Base-by-base conservation (phyloP, 64 coral and sea anemone species). In the Montipora cactus region DNA sequence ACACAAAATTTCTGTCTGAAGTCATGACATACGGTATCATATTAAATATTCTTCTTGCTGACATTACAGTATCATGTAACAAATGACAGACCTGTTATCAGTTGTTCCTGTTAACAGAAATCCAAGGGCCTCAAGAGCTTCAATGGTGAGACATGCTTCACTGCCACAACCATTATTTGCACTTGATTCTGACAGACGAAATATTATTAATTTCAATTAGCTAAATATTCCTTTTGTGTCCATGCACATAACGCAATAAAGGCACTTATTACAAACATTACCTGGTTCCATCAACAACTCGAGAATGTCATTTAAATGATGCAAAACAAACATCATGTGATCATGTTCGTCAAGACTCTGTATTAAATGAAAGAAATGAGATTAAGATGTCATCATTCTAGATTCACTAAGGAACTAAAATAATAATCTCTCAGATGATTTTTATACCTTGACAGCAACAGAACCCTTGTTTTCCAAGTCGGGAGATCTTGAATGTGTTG, bases 341-440 rank as follows among this genome's bases (percentile, higher is more conserved):
- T 96, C 95, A 88, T 99, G 98, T 48, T 99, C 98, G 90, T 99
- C 98, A 78, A 99, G 64, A 95, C 98, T 99, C 98, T 99, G 62
- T 37, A 37, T 37, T 37, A 37, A 52, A 67, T 74, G 22, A 15
- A 37, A 76, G 59, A 91, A 48, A 84, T 14, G 14, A 64, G 13
- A 37, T 37, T 37, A 64, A 64, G 61, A 64, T 64, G 61, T 64
- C 14, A 11, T 57, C 53, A 57, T 57, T 57, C 53, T 8, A 11
- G 53, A 57, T 57, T 11, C 53, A 57, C 53, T 6, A 11, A 57
- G 6, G 6, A 57, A 11, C 53, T 57, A 11, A 57, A 11, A 95
- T 61, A 59, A 64, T 14, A 4, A 12, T 14, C 8, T 25, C 47
- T 7, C 20, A 37, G 8, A 8, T 18, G 0, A 53, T 48, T 14